A percentile compares a stretch with the other conserved stretches of the same genome.
Evolutionary conservation across 2,888 invertebrate species (phyloP).

Genomic region (Rhagium mordax): DNA sequence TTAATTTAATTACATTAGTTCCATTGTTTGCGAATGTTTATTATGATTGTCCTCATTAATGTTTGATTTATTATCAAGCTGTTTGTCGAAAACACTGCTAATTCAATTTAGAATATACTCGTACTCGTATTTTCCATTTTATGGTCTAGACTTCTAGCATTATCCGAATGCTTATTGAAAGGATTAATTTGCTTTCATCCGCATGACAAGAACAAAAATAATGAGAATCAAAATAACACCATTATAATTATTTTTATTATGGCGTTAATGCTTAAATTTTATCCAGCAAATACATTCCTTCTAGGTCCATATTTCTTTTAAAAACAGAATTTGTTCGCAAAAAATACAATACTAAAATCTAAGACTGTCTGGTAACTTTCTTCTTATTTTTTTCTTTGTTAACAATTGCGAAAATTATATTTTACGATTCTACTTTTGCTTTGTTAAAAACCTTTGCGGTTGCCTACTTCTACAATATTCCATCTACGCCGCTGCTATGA

Average conservation of each 20-base stretch:
- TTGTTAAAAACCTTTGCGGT: no score
- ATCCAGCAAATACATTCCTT: no score
- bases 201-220: background rate
- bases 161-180: background rate
- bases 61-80: conserved; percentile 20
- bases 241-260: no score
- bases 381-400: no score
- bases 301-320: no score
- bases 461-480: background rate
- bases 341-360: no score
- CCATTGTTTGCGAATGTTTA: conserved; percentile 24
- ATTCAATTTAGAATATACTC: conserved; percentile 4
- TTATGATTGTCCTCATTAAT: conserved; percentile 27
- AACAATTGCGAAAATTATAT: no score
- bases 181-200: background rate
- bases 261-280: no score
- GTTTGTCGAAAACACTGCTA: conserved; percentile 15
- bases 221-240: background rate
- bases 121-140: background rate
- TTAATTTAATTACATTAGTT: conserved; percentile 31
- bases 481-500: background rate
- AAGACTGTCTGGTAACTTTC: no score
- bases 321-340: no score
- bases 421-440: no score
- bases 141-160: background rate